Percentiles rank a stretch among this genome's conserved stretches.
Evolutionary conservation across 1,140 invertebrate genomes (phyloP).

Genomic region (Leptopilina clavipes): DNA sequence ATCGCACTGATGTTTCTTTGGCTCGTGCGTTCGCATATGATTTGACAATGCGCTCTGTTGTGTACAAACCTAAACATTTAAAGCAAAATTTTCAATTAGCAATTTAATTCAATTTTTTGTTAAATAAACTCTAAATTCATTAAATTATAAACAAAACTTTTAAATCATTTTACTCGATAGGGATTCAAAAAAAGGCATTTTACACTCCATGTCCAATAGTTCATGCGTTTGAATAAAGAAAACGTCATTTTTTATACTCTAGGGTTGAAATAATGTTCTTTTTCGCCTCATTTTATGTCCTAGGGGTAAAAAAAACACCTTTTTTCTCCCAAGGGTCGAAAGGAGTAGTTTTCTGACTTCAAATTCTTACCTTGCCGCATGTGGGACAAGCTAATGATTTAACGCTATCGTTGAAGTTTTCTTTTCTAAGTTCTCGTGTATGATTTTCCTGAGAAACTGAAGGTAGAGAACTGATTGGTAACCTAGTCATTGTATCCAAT

Average conservation of each 20-base stretch:
- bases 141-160: too few species aligned
- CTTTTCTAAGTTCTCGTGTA: constrained; percentile 50
- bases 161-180: too few species aligned
- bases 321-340: too few species aligned
- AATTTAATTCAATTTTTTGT: background rate
- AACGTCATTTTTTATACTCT: too few species aligned
- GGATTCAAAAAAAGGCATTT: background rate
- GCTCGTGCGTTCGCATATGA: constrained; percentile 69
- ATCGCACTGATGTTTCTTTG: constrained; percentile 66
- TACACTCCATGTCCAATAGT: background rate
- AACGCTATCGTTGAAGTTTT: constrained; percentile 54
- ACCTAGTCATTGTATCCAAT: constrained; percentile 39
- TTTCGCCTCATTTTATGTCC: too few species aligned
- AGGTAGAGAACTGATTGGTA: constrained; percentile 30
- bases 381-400: constrained; percentile 64
- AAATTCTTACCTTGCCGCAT: constrained; percentile 62
- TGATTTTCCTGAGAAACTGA: constrained; percentile 41
- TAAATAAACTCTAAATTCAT: background rate
- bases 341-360: background rate
- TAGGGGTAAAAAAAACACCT: too few species aligned
- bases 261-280: too few species aligned
- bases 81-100: background rate
- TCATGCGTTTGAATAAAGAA: too few species aligned
- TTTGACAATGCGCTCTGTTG: constrained; percentile 69
- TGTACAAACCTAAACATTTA: constrained; percentile 59